These are phyloP conservation scores for Coreoperca whiteheadi DNA, from an alignment of 2,113 vertebrate genomes.

Conservation along the genomic window DNA sequence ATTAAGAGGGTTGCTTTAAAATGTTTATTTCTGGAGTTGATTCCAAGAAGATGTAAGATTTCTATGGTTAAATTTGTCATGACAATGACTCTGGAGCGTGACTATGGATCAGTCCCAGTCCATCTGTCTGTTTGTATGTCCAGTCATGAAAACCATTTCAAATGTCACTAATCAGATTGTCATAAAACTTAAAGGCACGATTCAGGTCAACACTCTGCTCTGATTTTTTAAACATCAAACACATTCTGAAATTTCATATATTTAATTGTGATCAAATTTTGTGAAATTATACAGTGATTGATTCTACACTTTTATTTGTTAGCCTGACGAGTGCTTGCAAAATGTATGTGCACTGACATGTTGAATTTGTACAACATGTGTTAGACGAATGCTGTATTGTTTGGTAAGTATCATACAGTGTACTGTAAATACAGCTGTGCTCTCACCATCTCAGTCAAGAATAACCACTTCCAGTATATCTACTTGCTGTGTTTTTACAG, in stretches of 20 bases:
- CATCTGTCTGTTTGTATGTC: neutral
- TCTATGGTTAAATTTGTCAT: neutral
- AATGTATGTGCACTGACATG: neutral
- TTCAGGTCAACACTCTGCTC: neutral
- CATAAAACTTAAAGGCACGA: neutral
- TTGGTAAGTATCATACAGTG: neutral
- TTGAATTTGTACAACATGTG: constrained; percentile 14
- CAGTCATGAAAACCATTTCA: constrained; percentile 9
- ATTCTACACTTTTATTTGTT: neutral
- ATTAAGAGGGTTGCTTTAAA: neutral
- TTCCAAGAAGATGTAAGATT: neutral
- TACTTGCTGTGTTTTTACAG: constrained; percentile 76
- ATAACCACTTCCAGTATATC: neutral
- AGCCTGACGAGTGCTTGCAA: neutral
- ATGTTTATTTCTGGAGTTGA: neutral
- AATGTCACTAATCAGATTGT: constrained; percentile 8
- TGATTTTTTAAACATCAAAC: neutral
- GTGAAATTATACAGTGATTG: neutral
- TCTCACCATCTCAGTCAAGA: neutral
- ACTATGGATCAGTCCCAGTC: neutral
- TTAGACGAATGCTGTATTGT: neutral
- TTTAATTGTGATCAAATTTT: constrained; percentile 1
- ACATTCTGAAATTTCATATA: neutral
- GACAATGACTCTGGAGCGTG: neutral
- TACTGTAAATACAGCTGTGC: neutral